phyloP scores from a whole-genome alignment of 2,888 invertebrate genomes.

The Caenorhabditis japonica region DNA sequence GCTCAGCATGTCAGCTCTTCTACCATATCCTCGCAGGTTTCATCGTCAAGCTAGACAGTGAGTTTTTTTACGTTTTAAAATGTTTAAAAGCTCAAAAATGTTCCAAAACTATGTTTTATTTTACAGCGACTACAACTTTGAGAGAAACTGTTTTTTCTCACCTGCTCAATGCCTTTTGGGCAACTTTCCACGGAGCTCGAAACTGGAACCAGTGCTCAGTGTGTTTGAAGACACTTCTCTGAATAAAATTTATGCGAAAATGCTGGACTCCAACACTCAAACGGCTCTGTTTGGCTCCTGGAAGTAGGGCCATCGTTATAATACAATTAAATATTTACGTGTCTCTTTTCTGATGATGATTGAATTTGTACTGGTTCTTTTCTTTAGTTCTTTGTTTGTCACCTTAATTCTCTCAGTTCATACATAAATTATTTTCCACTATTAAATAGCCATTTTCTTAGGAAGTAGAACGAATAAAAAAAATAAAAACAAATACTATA shows the following conservation, averaged over 20 bases:
- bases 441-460: no score
- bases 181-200: constrained; percentile 32
- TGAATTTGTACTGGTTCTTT: background rate
- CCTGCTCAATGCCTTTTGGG: constrained; percentile 50
- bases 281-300: constrained; percentile 31
- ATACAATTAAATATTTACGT: constrained; percentile 3
- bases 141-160: constrained; percentile 53
- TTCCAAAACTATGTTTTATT: background rate
- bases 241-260: constrained; percentile 25
- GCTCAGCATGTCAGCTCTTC: constrained; percentile 13
- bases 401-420: no score
- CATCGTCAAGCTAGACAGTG: constrained; percentile 31
- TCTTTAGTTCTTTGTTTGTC: background rate
- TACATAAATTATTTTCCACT: no score
- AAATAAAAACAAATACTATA: no score
- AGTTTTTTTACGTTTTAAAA: constrained; percentile 1
- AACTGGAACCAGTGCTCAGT: constrained; percentile 37
- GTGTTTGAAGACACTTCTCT: constrained; percentile 40
- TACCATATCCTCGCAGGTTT: constrained; percentile 26
- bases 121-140: constrained; percentile 28
- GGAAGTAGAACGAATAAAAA: no score
- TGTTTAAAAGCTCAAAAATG: background rate
- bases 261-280: constrained; percentile 3
- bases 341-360: background rate
- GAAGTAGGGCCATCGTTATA: no score